Evolutionary conservation across 2,888 invertebrate species (phyloP).

Genomic region (Cosmia pyralina): DNA sequence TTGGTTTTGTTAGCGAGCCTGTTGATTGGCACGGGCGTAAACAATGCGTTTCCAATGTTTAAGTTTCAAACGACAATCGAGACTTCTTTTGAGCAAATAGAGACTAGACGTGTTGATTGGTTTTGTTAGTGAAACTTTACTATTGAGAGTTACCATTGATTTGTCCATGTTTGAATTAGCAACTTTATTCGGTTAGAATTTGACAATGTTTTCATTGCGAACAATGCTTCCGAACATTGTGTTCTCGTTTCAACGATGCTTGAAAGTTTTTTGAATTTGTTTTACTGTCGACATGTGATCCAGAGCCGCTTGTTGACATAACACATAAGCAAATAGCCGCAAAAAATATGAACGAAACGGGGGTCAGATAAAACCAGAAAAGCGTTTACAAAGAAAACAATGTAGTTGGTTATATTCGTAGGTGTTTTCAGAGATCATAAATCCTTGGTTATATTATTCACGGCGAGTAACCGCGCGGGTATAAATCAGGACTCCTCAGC

Average conservation of each 20-base stretch:
- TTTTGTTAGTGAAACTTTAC: constrained; percentile 74
- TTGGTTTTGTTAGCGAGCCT: constrained; percentile 90
- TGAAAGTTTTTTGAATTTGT: constrained; percentile 63
- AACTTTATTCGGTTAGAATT: constrained; percentile 50
- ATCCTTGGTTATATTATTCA: constrained; percentile 85
- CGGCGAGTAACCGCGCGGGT: constrained; percentile 80
- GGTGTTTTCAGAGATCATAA: constrained; percentile 74
- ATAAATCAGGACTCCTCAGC: constrained; percentile 84
- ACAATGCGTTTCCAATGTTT: constrained; percentile 88
- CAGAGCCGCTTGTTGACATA: constrained; percentile 53
- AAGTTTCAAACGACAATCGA: constrained; percentile 88
- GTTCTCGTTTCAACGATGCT: constrained; percentile 69
- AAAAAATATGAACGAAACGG: constrained; percentile 49
- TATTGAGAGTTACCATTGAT: constrained; percentile 63
- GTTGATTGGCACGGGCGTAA: constrained; percentile 89
- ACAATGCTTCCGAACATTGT: constrained; percentile 73
- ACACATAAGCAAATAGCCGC: constrained; percentile 51
- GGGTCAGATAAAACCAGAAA: constrained; percentile 32
- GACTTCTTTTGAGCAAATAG: constrained; percentile 82
- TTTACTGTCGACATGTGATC: constrained; percentile 65
- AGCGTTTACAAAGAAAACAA: constrained; percentile 52
- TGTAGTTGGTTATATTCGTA: constrained; percentile 49
- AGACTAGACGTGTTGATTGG: constrained; percentile 77
- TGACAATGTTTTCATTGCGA: constrained; percentile 71
- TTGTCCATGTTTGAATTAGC: constrained; percentile 63